Evolutionary conservation across 2,797 vertebrate species (phyloP), one percentile per base, ranked within the genome.

Genomic region (Triplophysa bombifrons): DNA sequence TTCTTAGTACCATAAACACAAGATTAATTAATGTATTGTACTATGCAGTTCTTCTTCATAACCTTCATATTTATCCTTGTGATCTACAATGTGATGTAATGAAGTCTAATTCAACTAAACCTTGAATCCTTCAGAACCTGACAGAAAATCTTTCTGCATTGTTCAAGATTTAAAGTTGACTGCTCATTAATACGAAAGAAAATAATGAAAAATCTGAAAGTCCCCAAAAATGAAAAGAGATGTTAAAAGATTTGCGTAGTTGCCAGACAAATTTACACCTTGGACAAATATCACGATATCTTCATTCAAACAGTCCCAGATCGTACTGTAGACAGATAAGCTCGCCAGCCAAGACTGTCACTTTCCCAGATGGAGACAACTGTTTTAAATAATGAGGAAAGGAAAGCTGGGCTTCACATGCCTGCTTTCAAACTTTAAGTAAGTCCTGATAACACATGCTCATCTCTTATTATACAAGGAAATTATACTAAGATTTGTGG

Each of bases 251-350:
- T 66, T 65, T 81, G 76, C 82, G 90, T 89, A 86, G 85, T 90
- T 91, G 90, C 89, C 90, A 92, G 91, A 91, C 89, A 91, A 91
- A 93, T 93, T 92, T 92, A 93, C 93, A 93, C 91, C 89, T 93
- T 91, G 88, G 91, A 91, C 90, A 91, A 91, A 91, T 89, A 91
- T 90, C 91, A 89, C 85, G 78, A 91, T 89, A 93, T 90, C 88
- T 92, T 91, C 90, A 91, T 89, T 93, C 93, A 93, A 92, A 91
- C 91, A 93, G 90, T 88, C 91, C 88, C 88, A 90, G 89, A 92
- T 92, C 74, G 88, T 89, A 87, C 89, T 87, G 88, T 86, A 90
- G 90, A 91, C 89, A 91, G 89, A 87, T 91, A 90, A 92, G 91
- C 91, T 91, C 87, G 87, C 88, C 90, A 89, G 93, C 90, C 93